These are phyloP conservation scores for Capromys pilorides DNA, from an alignment of 2,797 vertebrate genomes.

Conservation along the genomic window DNA sequence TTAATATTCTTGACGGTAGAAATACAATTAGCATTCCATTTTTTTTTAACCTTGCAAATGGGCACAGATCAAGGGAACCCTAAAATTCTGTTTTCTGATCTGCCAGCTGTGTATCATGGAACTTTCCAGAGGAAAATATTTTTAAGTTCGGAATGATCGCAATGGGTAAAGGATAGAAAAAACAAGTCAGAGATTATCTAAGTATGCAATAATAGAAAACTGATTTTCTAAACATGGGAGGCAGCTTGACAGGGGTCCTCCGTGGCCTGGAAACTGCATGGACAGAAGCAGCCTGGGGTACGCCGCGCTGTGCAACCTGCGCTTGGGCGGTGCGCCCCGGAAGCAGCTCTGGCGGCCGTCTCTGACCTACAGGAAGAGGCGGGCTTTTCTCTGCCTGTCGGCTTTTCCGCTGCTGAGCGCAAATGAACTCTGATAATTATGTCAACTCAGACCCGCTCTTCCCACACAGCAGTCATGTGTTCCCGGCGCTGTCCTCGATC, in stretches of 20 bases:
- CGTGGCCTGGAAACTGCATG: rapidly evolving
- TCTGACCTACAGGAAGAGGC: not conserved
- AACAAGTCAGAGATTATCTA: not conserved
- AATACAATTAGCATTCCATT: not conserved
- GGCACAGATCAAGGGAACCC: not conserved
- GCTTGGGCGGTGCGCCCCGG: rapidly evolving
- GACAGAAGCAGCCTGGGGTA: rapidly evolving
- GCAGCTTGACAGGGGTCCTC: no score
- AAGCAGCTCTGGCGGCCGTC: not conserved
- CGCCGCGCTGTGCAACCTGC: rapidly evolving
- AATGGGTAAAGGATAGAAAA: not conserved
- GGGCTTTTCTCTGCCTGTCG: not conserved
- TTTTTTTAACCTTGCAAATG: not conserved
- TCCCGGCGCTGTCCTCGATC: not conserved
- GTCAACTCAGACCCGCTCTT: not conserved
- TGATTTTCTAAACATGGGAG: not conserved
- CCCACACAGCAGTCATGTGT: rapidly evolving
- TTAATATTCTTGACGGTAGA: not conserved
- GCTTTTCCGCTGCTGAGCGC: not conserved
- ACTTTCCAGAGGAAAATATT: not conserved
- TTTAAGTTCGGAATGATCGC: conserved; percentile 7
- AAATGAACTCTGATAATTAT: rapidly evolving
- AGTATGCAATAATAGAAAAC: not conserved
- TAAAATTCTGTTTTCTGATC: not conserved
- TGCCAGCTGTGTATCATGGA: not conserved